These are phyloP conservation scores for Ginglymostoma cirratum DNA, from an alignment of 2,113 vertebrate genomes.

Conservation along the genomic window DNA sequence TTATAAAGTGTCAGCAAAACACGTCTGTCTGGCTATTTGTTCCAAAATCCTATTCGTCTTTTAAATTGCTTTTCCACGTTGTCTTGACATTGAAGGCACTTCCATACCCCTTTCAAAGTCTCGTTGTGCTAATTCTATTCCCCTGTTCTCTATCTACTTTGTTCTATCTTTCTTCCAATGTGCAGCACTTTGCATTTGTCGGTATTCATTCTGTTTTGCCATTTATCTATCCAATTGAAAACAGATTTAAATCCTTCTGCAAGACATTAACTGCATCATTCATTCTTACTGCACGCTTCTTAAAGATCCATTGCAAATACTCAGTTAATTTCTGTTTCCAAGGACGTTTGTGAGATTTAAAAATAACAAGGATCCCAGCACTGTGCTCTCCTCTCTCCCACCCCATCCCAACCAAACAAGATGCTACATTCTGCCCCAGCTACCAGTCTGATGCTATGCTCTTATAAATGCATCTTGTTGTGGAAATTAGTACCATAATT, in stretches of 20 bases:
- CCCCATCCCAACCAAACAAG: background rate
- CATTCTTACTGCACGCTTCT: background rate
- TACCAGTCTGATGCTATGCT: background rate
- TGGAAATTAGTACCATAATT: background rate
- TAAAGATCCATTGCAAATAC: background rate
- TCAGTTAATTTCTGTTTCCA: background rate
- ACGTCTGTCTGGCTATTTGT: background rate
- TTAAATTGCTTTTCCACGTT: background rate
- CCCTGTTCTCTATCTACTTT: background rate
- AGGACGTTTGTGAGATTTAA: background rate
- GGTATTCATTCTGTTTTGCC: background rate
- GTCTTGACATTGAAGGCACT: background rate
- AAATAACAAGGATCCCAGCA: background rate
- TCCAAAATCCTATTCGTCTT: background rate
- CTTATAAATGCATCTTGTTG: background rate
- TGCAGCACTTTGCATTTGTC: background rate
- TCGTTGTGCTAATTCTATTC: background rate
- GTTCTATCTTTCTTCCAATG: background rate
- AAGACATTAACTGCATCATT: background rate
- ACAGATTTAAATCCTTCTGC: background rate
- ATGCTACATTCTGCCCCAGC: background rate
- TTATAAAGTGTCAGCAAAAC: background rate
- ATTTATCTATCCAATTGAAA: background rate
- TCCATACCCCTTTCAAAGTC: background rate
- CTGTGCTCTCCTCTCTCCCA: background rate